phyloP scores from a whole-genome alignment of 2,797 vertebrate genomes.

The Gambusia yucatana region DNA sequence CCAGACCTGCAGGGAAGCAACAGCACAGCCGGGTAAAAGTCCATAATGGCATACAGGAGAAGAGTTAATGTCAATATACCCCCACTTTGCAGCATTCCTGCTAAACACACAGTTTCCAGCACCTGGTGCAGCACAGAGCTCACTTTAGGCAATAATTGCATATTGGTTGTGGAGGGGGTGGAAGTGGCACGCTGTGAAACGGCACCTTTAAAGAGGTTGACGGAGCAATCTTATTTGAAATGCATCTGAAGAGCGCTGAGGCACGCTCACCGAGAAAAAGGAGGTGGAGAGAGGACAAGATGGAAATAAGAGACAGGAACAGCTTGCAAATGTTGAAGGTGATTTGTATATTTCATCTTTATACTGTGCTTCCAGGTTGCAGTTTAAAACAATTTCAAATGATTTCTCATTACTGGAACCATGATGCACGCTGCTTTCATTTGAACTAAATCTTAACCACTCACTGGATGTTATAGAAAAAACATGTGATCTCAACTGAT shows the following conservation, averaged over 20 bases:
- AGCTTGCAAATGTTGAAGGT: conserved; percentile 32
- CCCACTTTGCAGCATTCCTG: conserved; percentile 38
- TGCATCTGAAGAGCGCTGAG: conserved; percentile 31
- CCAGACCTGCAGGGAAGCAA: conserved; percentile 14
- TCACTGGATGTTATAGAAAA: neutral
- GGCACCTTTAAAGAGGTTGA: conserved; percentile 62
- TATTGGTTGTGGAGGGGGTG: conserved; percentile 58
- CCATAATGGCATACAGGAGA: conserved; percentile 25
- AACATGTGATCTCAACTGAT: neutral
- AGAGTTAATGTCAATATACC: conserved; percentile 41
- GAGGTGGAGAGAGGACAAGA: conserved; percentile 1
- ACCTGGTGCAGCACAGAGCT: conserved; percentile 43
- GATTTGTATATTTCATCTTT: conserved; percentile 37
- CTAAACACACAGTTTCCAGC: conserved; percentile 56
- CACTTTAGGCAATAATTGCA: conserved; percentile 64
- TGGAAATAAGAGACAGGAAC: conserved; percentile 12
- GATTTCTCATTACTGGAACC: conserved; percentile 11
- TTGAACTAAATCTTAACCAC: conserved; percentile 23
- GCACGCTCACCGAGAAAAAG: conserved; percentile 20
- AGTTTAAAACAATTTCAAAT: conserved; percentile 6
- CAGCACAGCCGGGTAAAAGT: conserved; percentile 23
- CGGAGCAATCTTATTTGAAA: conserved; percentile 65
- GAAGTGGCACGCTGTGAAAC: conserved; percentile 60
- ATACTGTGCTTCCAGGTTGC: conserved; percentile 28
- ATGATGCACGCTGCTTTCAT: neutral